A percentile compares a stretch with the other conserved stretches of the same genome.
Conservation (phyloP, 1,140 invertebrate genomes). For the Scylla paramamosain region DNA sequence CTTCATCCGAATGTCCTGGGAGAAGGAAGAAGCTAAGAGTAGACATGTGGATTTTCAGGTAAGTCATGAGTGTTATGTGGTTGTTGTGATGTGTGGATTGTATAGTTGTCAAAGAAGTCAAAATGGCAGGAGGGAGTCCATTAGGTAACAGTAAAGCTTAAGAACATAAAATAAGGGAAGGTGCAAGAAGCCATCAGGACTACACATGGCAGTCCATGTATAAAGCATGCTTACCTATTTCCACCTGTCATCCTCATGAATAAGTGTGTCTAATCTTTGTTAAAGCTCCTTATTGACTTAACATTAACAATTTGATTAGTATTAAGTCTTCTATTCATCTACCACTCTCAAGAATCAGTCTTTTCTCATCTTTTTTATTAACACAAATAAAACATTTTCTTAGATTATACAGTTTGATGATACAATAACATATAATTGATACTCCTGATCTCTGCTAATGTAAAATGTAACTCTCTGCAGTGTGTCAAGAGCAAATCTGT, state of each 20-base stretch:
- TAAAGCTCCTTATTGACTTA: too few species aligned
- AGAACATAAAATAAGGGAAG: too few species aligned
- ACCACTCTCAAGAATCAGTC: too few species aligned
- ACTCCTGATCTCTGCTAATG: too few species aligned
- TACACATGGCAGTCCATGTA: not conserved
- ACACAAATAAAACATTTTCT: not conserved
- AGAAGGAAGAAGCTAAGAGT: slow-evolving; percentile 99
- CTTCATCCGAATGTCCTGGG: slow-evolving; percentile 99
- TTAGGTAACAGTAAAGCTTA: too few species aligned
- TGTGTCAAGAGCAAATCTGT: slow-evolving; percentile 97
- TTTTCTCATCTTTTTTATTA: too few species aligned
- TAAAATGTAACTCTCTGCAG: slow-evolving; percentile 81
- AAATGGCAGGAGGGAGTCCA: too few species aligned
- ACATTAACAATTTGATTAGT: not conserved
- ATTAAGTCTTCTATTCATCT: too few species aligned
- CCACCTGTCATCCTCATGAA: not conserved
- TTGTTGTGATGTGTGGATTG: not conserved
- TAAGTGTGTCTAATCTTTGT: too few species aligned
- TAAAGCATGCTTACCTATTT: too few species aligned
- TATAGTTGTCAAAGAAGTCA: too few species aligned
- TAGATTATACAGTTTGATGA: not conserved
- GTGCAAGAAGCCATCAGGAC: not conserved
- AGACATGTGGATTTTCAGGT: slow-evolving; percentile 97
- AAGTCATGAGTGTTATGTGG: slow-evolving; percentile 40
- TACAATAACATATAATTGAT: too few species aligned